Evolutionary conservation across 2,113 vertebrate genomes (phyloP).

Genomic region (Propithecus coquereli): DNA sequence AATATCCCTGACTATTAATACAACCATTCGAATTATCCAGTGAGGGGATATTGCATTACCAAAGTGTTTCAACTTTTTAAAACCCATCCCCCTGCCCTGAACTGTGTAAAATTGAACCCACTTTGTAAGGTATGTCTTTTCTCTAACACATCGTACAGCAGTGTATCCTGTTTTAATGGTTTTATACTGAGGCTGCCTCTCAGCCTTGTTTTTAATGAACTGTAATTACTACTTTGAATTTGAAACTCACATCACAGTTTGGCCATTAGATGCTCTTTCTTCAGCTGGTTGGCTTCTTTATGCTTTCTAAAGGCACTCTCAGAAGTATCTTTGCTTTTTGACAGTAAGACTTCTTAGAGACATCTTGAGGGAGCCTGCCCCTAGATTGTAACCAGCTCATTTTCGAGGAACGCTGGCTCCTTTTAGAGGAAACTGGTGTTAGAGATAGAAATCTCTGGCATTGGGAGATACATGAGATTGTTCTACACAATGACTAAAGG

Average conservation of each 20-base stretch:
- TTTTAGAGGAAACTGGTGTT: background rate
- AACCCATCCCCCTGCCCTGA: too few relatives aligned
- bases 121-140: background rate
- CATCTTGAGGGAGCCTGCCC: background rate
- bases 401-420: background rate
- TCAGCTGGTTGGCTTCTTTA: background rate
- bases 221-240: background rate
- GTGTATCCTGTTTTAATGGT: background rate
- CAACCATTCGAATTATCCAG: background rate
- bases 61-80: background rate
- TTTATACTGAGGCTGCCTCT: background rate
- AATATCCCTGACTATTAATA: background rate
- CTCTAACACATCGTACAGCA: background rate
- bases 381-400: background rate
- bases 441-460: slow-evolving; percentile 16
- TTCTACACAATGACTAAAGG: background rate
- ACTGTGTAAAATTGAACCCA: background rate
- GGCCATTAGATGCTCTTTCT: background rate
- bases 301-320: background rate
- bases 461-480: background rate
- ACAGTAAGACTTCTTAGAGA: background rate
- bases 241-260: background rate
- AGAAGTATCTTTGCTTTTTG: background rate
- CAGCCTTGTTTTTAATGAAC: background rate
- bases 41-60: background rate